Evolutionary conservation across 2,113 vertebrate genomes (phyloP), one percentile per base, ranked within the genome.

Genomic region (Gallinago jamesoni): DNA sequence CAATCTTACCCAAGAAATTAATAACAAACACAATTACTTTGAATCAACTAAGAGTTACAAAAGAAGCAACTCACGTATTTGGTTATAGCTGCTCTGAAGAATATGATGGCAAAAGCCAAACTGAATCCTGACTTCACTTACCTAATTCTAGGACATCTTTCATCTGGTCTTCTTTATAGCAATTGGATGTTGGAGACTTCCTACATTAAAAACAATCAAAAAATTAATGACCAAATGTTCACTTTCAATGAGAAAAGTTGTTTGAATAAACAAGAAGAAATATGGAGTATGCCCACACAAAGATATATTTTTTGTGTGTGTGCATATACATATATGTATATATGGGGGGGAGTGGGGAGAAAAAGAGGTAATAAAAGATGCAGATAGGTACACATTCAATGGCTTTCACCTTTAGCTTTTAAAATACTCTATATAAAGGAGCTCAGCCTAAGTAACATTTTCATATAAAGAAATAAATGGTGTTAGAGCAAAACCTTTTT

Each of bases 111-210:
- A 82, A 53, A 63, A 37, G 24, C 7, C 28, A 35, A 87, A 62
- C 3, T 39, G 50, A 78, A 77, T 53, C 3, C 30, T 53, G 23
- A 39, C 4, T 10, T 17, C 33, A 95, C 97, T 92, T 96, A 99
- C 99, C 98, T 57, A 99, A 93, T 74, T 97, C 98, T 93, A 99
- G 96, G 76, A 93, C 96, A 27, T 95, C 97, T 67, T 92, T 93
- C 22, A 97, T 79, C 66, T 96, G 86, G 28, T 95, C 93, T 31
- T 90, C 95, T 86, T 93, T 96, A 83, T 6, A 94, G 53, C 92
- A 91, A n/a, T 14, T 91, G 18, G 82, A 88, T 28, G 79, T 55
- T 37, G 91, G 96, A 88, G 93, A 97, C 56, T 87, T 97, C 96
- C 99, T 99, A 68, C 79, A 86, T 33, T 72, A 87, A 96, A 96